phyloP scores from a whole-genome alignment of 2,888 invertebrate species.

The Seira musarum region DNA sequence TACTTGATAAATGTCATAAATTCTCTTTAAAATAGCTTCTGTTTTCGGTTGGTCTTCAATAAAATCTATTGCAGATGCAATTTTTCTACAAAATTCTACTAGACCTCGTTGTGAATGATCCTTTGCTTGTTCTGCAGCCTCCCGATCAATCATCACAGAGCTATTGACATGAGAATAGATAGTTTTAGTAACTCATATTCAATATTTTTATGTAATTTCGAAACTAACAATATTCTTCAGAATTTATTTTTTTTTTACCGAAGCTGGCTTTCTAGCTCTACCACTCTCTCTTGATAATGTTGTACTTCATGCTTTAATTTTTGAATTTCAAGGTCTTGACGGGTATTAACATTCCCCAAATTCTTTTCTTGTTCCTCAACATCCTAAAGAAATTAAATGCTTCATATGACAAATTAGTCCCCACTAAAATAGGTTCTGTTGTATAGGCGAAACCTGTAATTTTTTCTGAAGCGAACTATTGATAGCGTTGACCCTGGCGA shows the following conservation, averaged over 20 bases:
- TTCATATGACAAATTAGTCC: slow-evolving; percentile 3
- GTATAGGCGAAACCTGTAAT: slow-evolving; percentile 74
- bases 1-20: slow-evolving; percentile 69
- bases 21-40: slow-evolving; percentile 63
- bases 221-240: no score
- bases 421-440: not conserved
- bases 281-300: slow-evolving; percentile 82
- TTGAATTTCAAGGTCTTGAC: slow-evolving; percentile 82
- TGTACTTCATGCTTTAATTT: slow-evolving; percentile 83
- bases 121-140: slow-evolving; percentile 68
- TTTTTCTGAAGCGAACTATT: slow-evolving; percentile 86
- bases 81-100: slow-evolving; percentile 68
- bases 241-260: slow-evolving; percentile 49
- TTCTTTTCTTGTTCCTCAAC: slow-evolving; percentile 84
- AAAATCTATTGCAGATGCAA: slow-evolving; percentile 67
- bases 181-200: not conserved
- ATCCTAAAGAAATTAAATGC: slow-evolving; percentile 76
- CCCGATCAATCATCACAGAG: slow-evolving; percentile 68
- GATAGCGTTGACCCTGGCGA: slow-evolving; percentile 86
- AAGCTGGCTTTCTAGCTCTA: slow-evolving; percentile 82
- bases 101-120: slow-evolving; percentile 66
- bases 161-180: no score
- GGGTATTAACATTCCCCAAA: slow-evolving; percentile 77
- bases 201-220: not conserved
- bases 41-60: slow-evolving; percentile 66